Evolutionary conservation across 2,888 invertebrate species (phyloP).

Genomic region (Luperina nickerlii): DNA sequence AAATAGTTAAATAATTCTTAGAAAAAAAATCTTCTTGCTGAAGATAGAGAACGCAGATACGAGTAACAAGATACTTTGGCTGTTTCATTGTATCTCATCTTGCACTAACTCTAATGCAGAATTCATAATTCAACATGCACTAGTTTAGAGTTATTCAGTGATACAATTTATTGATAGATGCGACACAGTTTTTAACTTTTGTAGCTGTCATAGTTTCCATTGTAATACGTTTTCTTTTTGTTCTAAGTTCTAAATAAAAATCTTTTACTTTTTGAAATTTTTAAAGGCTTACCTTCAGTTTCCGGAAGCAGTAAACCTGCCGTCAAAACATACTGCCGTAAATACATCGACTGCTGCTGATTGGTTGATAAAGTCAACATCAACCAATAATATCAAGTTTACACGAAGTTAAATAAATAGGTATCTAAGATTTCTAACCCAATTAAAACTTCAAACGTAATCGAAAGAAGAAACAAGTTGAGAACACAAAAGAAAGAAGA

Average conservation of each 20-base stretch:
- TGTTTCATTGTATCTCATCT: not conserved
- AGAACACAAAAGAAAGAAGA: not conserved
- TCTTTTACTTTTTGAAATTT: no score
- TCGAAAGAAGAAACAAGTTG: slow-evolving; percentile 10
- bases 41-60: not conserved
- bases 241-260: no score
- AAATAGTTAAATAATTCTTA: no score
- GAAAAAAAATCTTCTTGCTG: not conserved
- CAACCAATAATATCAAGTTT: not conserved
- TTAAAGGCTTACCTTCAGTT: not conserved
- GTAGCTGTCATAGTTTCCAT: no score
- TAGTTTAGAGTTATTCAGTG: not conserved
- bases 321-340: not conserved
- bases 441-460: slow-evolving; percentile 19
- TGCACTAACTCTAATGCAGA: no score
- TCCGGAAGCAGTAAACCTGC: not conserved
- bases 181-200: no score
- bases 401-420: not conserved
- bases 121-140: not conserved
- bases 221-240: no score
- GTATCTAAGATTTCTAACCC: not conserved
- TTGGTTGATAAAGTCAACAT: no score
- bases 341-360: no score
- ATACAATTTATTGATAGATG: no score
- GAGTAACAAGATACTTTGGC: not conserved